phyloP scores from a whole-genome alignment of 2,113 vertebrate genomes.

The Otocyon megalotis region DNA sequence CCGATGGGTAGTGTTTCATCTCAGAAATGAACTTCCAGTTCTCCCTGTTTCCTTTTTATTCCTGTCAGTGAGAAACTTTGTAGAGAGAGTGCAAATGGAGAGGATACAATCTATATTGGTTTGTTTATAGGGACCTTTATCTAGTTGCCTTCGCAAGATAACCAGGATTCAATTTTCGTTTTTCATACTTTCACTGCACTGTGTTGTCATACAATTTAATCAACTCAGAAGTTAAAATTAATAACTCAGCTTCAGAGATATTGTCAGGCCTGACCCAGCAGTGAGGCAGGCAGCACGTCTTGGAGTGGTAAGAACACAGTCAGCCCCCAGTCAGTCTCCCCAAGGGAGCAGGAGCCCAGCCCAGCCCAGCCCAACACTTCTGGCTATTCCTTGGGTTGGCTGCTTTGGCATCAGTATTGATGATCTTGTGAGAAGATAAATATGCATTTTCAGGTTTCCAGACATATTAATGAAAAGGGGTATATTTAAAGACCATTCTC shows the following conservation, averaged over 20 bases:
- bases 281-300: background rate
- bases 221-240: conserved; percentile 52
- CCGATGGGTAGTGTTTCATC: background rate
- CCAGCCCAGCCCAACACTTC: background rate
- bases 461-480: background rate
- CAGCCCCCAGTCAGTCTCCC: background rate
- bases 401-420: background rate
- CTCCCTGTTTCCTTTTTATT: background rate
- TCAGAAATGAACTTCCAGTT: background rate
- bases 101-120: background rate
- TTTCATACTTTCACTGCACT: conserved; percentile 4
- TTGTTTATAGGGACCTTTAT: conserved; percentile 52
- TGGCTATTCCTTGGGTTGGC: no score
- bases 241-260: conserved; percentile 54
- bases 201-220: conserved; percentile 60
- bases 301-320: background rate
- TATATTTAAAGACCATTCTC: background rate
- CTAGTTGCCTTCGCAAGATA: conserved; percentile 60
- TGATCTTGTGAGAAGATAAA: background rate
- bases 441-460: conserved; percentile 18
- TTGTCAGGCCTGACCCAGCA: background rate
- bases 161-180: conserved; percentile 59
- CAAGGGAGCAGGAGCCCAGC: background rate
- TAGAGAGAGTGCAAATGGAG: background rate
- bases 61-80: conserved; percentile 16